Conservation (phyloP, 2,888 invertebrate genomes). For the Chloroclysta siterata region DNA sequence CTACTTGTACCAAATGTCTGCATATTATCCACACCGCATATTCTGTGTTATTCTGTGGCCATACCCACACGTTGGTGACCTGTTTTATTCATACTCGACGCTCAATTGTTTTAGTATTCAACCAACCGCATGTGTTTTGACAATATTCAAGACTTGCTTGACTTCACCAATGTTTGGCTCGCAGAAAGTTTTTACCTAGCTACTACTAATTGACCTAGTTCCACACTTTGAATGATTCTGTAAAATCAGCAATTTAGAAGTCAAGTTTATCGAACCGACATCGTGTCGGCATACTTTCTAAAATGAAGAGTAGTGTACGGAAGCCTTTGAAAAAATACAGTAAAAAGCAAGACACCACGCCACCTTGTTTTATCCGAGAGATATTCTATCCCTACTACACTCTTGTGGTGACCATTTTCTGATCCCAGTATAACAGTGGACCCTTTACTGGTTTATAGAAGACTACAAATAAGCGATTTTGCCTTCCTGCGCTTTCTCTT, state of each 20-base stretch:
- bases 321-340: too few species aligned
- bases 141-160: slow-evolving; percentile 52
- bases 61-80: slow-evolving; percentile 42
- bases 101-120: slow-evolving; percentile 62
- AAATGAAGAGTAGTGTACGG: background rate
- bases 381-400: too few species aligned
- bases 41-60: slow-evolving; percentile 24
- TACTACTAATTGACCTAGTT: slow-evolving; percentile 33
- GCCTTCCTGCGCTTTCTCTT: too few species aligned
- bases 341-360: too few species aligned
- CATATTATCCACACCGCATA: slow-evolving; percentile 39
- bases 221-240: slow-evolving; percentile 15
- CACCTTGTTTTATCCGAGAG: too few species aligned
- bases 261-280: slow-evolving; percentile 20
- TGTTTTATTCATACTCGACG: slow-evolving; percentile 39
- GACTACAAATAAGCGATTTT: too few species aligned
- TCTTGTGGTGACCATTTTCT: too few species aligned
- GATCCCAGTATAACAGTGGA: too few species aligned
- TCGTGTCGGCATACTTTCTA: slow-evolving; percentile 17
- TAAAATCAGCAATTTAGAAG: slow-evolving; percentile 17
- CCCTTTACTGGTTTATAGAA: too few species aligned
- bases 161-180: slow-evolving; percentile 18
- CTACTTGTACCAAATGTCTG: slow-evolving; percentile 47
- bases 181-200: slow-evolving; percentile 16
- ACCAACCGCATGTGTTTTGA: slow-evolving; percentile 61